Percentiles rank a stretch among this genome's conserved stretches.
Conservation (phyloP, 2,113 vertebrate genomes). For the Daubentonia madagascariensis region DNA sequence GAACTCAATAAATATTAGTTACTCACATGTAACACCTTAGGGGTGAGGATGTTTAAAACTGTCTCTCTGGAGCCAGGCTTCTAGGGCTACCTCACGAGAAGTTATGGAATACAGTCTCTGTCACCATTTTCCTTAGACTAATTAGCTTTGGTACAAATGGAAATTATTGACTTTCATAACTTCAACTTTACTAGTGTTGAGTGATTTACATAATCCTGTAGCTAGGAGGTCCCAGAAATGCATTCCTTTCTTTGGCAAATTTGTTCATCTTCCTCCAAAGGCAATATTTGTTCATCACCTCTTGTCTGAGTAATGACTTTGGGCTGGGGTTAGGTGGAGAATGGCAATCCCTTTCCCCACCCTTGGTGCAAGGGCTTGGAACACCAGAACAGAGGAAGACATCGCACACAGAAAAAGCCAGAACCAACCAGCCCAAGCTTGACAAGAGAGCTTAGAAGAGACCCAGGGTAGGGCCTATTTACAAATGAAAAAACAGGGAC, state of each 20-base stretch:
- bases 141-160: constrained; percentile 60
- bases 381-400: not conserved
- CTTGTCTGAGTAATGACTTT: not conserved
- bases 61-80: not conserved
- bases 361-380: not conserved
- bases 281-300: constrained; percentile 4
- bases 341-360: not conserved
- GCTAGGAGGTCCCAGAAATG: constrained; percentile 48
- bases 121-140: constrained; percentile 57
- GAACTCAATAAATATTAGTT: not conserved
- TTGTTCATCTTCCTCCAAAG: constrained; percentile 12
- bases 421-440: not conserved
- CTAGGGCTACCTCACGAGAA: not conserved
- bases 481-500: not conserved
- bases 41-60: not conserved
- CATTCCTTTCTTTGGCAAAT: constrained; percentile 52
- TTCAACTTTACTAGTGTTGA: constrained; percentile 26
- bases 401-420: not conserved
- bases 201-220: constrained; percentile 64
- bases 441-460: not conserved
- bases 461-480: not conserved
- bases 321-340: not conserved
- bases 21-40: not conserved
- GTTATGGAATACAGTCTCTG: not conserved
- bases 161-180: constrained; percentile 60